These are phyloP conservation scores for Psephotus haematonotus DNA, from an alignment of 2,113 vertebrate genomes.

Conservation along the genomic window DNA sequence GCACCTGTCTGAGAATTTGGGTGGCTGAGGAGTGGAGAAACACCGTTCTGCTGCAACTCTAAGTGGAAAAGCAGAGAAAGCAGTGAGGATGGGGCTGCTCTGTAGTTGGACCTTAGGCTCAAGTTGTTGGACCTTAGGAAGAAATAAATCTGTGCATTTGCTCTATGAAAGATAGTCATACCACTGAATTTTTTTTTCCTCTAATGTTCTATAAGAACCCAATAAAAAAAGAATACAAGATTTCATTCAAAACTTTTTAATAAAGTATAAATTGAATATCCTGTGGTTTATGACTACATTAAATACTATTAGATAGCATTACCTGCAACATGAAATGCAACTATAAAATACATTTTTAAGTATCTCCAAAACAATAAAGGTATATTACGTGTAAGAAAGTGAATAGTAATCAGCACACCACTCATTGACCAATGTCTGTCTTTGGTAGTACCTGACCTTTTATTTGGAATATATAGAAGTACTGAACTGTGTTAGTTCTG, in stretches of 20 bases:
- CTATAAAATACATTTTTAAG: not conserved
- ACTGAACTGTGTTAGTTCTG: not conserved
- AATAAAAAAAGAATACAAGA: not conserved
- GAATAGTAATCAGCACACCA: not conserved
- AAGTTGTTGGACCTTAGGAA: not conserved
- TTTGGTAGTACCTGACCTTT: not conserved
- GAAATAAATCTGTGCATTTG: not conserved
- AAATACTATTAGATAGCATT: conserved; percentile 22
- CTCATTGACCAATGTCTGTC: not conserved
- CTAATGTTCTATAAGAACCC: not conserved
- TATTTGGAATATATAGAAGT: not conserved
- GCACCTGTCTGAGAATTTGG: not conserved
- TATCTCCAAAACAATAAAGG: not conserved
- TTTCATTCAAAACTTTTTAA: conserved; percentile 8
- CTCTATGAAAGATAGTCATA: not conserved
- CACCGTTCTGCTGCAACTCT: not conserved
- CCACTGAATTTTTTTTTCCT: not conserved
- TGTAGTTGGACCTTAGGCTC: not conserved
- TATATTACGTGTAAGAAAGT: not conserved
- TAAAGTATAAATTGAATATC: not conserved
- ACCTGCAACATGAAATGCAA: not conserved
- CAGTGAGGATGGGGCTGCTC: not conserved
- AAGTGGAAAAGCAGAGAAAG: not conserved
- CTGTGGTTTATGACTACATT: conserved; percentile 14
- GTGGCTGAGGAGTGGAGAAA: not conserved